These are phyloP conservation scores for Glaucidium brasilianum DNA, from an alignment of 2,113 vertebrate genomes.

Conservation along the genomic window DNA sequence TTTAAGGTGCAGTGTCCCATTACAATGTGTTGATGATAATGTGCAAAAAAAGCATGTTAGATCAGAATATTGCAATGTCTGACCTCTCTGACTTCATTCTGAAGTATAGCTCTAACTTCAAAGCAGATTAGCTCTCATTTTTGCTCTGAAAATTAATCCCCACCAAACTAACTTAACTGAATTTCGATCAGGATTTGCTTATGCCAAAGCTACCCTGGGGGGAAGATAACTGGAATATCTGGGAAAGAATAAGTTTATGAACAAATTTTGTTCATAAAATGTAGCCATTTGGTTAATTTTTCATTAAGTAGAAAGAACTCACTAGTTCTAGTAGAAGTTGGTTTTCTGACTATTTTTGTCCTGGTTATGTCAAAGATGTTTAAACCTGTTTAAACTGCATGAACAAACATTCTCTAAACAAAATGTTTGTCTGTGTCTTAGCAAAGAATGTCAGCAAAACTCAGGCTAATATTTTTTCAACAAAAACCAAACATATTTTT, in stretches of 20 bases:
- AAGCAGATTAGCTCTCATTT: neutral
- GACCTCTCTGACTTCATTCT: neutral
- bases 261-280: neutral
- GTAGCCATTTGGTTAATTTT: neutral
- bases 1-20: neutral
- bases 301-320: neutral
- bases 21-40: neutral
- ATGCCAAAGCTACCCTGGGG: neutral
- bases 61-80: neutral
- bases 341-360: neutral
- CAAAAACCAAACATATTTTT: neutral
- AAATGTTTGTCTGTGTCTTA: neutral
- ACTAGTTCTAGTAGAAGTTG: neutral
- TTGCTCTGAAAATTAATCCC: neutral
- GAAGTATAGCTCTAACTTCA: neutral
- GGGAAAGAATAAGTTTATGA: neutral
- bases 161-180: neutral
- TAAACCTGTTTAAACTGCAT: neutral
- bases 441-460: neutral
- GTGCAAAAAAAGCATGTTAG: neutral
- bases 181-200: neutral
- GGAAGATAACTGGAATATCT: neutral
- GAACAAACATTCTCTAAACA: neutral
- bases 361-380: neutral
- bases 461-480: neutral